phyloP scores from a whole-genome alignment of 1,140 invertebrate genomes.

The Doryteuthis pealeii region DNA sequence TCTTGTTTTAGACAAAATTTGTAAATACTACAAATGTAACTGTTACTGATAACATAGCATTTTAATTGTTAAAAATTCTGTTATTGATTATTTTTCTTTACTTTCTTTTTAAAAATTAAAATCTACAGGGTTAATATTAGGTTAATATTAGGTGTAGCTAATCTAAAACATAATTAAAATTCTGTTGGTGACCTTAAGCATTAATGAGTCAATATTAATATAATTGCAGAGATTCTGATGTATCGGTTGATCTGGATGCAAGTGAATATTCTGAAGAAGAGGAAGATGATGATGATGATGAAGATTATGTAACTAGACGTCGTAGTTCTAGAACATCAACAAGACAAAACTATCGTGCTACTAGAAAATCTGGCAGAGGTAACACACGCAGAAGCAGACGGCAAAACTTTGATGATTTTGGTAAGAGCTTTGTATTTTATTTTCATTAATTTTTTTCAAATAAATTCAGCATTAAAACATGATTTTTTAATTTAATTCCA shows the following conservation, averaged over 20 bases:
- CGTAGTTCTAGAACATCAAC: neutral
- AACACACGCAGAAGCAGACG: neutral
- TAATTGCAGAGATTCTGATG: neutral
- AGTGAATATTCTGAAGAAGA: neutral
- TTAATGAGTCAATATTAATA: too few relatives aligned
- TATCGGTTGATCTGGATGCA: neutral
- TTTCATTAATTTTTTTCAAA: neutral
- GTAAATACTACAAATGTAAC: too few relatives aligned
- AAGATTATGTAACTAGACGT: neutral
- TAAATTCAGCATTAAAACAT: neutral
- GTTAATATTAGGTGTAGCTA: too few relatives aligned
- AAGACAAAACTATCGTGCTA: neutral
- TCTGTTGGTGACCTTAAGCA: too few relatives aligned
- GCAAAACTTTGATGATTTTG: neutral
- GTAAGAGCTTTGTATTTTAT: neutral
- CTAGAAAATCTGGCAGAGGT: neutral
- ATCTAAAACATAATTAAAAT: too few relatives aligned
- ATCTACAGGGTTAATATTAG: too few relatives aligned
- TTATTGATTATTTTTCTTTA: too few relatives aligned
- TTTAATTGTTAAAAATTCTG: too few relatives aligned
- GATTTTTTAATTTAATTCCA: too few relatives aligned
- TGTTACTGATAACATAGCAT: too few relatives aligned
- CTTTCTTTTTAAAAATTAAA: too few relatives aligned
- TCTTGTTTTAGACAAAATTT: too few relatives aligned
- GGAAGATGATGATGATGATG: neutral